These are phyloP conservation scores for Geotrypetes seraphini DNA, from an alignment of 2,797 vertebrate genomes.

Conservation along the genomic window DNA sequence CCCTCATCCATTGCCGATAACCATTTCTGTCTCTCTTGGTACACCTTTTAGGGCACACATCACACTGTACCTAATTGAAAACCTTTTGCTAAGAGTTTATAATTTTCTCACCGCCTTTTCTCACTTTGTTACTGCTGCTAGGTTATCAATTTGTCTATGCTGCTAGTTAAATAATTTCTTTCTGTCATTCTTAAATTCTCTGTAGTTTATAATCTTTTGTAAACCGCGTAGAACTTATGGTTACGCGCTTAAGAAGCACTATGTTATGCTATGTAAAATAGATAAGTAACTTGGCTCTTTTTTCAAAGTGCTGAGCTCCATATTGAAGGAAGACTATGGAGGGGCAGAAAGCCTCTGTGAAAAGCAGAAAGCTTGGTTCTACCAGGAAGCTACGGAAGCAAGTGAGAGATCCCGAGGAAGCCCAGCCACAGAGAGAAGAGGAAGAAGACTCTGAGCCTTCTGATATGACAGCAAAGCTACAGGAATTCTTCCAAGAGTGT, in stretches of 20 bases:
- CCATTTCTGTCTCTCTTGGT: too few species aligned
- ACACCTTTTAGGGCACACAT: too few species aligned
- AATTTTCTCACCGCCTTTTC: too few species aligned
- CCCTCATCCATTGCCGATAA: too few species aligned
- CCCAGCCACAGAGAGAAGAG: accelerated
- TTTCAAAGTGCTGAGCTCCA: accelerated
- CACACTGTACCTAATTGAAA: not conserved
- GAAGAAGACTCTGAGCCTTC: constrained; percentile 4
- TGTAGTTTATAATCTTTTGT: too few species aligned
- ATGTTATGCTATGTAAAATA: not conserved
- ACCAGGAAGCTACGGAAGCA: constrained; percentile 32
- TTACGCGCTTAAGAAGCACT: too few species aligned
- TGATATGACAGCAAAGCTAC: constrained; percentile 14
- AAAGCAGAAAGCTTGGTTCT: constrained; percentile 45
- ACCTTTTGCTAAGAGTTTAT: not conserved
- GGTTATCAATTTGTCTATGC: too few species aligned
- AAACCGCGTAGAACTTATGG: too few species aligned
- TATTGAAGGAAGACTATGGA: constrained; percentile 19
- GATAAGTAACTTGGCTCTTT: accelerated
- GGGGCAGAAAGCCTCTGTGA: constrained; percentile 1
- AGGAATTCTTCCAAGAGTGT: constrained; percentile 20
- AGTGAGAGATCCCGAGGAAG: accelerated
- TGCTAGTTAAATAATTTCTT: too few species aligned
- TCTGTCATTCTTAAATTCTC: too few species aligned
- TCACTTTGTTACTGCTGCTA: too few species aligned